Base-by-base conservation (phyloP, 2,113 vertebrate genomes). In the Gymnobelideus leadbeateri region DNA sequence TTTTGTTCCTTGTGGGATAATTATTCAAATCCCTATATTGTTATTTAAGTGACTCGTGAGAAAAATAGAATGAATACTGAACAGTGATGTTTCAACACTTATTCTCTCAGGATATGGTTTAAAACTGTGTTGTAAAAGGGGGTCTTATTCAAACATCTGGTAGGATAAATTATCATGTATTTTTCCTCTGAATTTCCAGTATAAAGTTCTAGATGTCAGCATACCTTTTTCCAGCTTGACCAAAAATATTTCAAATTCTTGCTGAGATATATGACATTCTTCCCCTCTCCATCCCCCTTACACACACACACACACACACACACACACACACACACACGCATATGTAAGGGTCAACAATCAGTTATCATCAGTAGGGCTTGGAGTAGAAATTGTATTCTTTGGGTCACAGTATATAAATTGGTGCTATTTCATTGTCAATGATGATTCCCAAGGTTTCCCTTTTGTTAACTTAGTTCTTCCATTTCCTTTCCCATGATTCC, bases 81-180 rank as follows among this genome's bases (percentile, higher is more conserved):
- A 92, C 37, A 2, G 51, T 77, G 25, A 51, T 51, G 90, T 97
- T 53, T 50, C 24, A 49, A 92, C 91, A 91, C 89, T 46, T 31
- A 51, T 4, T 93, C 28, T 94, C 92, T 93, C 51, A 95, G 95
- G 89, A 94, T n/a, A 94, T 92, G 95, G 95, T 90, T 91, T 94
- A 93, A 96, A 94, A 92, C 89, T 24, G 1, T 49, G 52, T 96
- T 92, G 52, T 91, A 92, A 95, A 92, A 90, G 93, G 84, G 55
- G 7, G 53, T 94, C 54, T 90, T 95, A 55, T 89, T 93, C 3
- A 50, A 19, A 24, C 31, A 92, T 7, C 24, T 47, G n/a, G 28
- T 92, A 21, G 47, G 89, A 89, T 54, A 77, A 37, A 57, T 95
- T 94, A n/a, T 92, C 61, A 89, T 49, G 28, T 93, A 57, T 25